Conservation (phyloP, 64 coral and sea anemone genomes). For the Stichodactyla helianthus region DNA sequence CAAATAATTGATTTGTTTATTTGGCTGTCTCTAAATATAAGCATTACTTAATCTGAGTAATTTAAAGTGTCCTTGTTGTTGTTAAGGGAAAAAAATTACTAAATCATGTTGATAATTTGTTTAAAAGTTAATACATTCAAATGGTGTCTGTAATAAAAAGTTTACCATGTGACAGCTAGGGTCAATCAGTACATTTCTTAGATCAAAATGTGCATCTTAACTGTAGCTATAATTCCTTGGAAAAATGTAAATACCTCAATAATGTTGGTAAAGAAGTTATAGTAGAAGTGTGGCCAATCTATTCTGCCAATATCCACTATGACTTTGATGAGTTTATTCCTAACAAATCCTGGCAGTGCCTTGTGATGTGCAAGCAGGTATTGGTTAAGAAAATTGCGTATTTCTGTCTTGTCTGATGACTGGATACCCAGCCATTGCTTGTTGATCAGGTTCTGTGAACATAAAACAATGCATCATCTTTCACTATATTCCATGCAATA, state of each 20-base stretch:
- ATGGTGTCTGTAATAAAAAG: too few relatives aligned
- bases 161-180: too few relatives aligned
- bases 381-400: slow-evolving; percentile 79
- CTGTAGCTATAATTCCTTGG: too few relatives aligned
- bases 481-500: background rate
- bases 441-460: slow-evolving; percentile 82
- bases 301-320: slow-evolving; percentile 82
- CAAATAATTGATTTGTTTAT: too few relatives aligned
- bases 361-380: slow-evolving; percentile 81
- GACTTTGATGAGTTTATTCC: slow-evolving; percentile 87
- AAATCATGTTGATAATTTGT: too few relatives aligned
- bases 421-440: slow-evolving; percentile 92
- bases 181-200: too few relatives aligned
- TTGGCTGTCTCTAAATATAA: too few relatives aligned
- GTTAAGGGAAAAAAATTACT: too few relatives aligned
- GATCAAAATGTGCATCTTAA: too few relatives aligned
- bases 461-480: background rate
- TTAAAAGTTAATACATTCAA: too few relatives aligned
- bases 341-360: slow-evolving; percentile 66
- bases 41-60: too few relatives aligned
- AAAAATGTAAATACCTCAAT: slow-evolving; percentile 45
- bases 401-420: slow-evolving; percentile 77
- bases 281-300: slow-evolving; percentile 96
- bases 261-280: slow-evolving; percentile 81
- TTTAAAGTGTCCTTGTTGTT: too few relatives aligned